A percentile compares a stretch with the other conserved stretches of the same genome.
Evolutionary conservation across 2,888 invertebrate species (phyloP).

Genomic region (Tetheella fluctuosa): DNA sequence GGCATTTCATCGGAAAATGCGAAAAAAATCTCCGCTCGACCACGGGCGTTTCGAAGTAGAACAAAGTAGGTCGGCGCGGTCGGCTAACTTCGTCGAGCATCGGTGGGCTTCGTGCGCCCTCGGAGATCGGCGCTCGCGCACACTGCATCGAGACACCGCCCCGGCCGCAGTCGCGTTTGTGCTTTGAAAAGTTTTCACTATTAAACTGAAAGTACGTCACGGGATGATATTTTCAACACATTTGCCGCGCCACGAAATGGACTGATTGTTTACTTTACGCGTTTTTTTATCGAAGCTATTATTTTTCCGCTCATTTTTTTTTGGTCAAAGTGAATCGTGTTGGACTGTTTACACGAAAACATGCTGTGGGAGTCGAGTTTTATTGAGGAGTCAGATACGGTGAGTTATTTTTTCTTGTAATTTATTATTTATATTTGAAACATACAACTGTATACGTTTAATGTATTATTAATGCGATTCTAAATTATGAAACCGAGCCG

Average conservation of each 20-base stretch:
- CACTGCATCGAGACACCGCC: constrained; percentile 67
- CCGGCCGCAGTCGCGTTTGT: constrained; percentile 65
- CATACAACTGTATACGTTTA: constrained; percentile 28
- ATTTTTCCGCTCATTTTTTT: constrained; percentile 15
- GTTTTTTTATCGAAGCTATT: constrained; percentile 21
- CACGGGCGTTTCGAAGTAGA: constrained; percentile 72
- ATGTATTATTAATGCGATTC: constrained; percentile 51
- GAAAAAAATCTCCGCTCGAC: constrained; percentile 74
- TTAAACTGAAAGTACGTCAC: constrained; percentile 60
- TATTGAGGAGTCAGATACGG: constrained; percentile 76
- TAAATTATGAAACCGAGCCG: constrained; percentile 72
- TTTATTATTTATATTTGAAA: constrained; percentile 25
- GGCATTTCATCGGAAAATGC: constrained; percentile 80
- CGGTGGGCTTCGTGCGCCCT: constrained; percentile 62
- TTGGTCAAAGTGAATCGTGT: constrained; percentile 59
- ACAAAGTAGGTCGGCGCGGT: constrained; percentile 75
- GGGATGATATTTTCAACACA: constrained; percentile 59
- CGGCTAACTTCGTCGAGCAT: constrained; percentile 65
- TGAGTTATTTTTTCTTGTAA: constrained; percentile 53
- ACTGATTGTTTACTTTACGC: constrained; percentile 53
- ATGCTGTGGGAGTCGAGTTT: constrained; percentile 80
- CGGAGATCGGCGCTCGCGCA: constrained; percentile 67
- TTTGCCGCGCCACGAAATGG: constrained; percentile 55
- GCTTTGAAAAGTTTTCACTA: constrained; percentile 47
- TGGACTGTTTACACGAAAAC: constrained; percentile 62